Evolutionary conservation across 2,888 invertebrate genomes (phyloP).

Genomic region (Acutogordius australiensis): DNA sequence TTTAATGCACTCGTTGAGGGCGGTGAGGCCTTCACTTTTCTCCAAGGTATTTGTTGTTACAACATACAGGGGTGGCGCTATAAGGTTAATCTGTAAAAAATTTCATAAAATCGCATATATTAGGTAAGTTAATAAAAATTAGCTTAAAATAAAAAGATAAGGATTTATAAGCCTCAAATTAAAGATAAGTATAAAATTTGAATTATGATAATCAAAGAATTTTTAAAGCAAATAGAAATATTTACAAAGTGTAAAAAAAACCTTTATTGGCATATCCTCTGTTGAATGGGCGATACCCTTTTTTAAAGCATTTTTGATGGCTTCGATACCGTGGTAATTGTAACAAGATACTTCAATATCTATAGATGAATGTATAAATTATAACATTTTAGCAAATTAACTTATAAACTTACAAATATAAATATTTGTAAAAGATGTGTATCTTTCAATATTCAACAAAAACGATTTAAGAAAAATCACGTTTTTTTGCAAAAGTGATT

Average conservation of each 20-base stretch:
- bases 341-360: conserved; percentile 67
- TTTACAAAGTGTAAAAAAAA: conserved; percentile 16
- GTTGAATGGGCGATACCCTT: conserved; percentile 65
- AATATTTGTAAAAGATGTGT: no score
- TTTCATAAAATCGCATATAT: no score
- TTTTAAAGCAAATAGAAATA: not conserved
- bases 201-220: not conserved
- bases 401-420: no score
- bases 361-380: no score
- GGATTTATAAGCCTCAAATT: no score
- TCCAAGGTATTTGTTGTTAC: conserved; percentile 96
- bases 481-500: no score
- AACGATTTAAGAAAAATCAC: no score
- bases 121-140: no score
- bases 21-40: conserved; percentile 61
- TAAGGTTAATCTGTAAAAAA: conserved; percentile 76
- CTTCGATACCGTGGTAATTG: conserved; percentile 91
- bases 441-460: no score
- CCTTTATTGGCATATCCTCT: conserved; percentile 66
- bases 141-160: no score
- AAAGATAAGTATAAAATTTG: no score
- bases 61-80: conserved; percentile 88
- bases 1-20: conserved; percentile 57
- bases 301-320: conserved; percentile 60
- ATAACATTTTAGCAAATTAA: no score